Percentiles rank a stretch among this genome's conserved stretches.
Conservation (phyloP, 2,888 invertebrate genomes). For the Zeuzera pyrina region DNA sequence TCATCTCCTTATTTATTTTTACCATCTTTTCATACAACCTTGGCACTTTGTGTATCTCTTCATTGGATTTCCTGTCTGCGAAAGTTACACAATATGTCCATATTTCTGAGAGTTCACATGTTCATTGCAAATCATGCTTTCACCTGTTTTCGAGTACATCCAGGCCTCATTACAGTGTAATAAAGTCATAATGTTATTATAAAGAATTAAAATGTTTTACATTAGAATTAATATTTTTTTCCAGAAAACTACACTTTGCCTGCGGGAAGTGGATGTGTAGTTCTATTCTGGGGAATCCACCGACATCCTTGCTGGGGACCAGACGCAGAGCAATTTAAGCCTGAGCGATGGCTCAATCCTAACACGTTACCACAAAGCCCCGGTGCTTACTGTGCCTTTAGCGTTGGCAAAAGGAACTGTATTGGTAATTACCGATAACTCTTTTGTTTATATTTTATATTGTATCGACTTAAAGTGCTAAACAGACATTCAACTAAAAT, state of each 20-base stretch:
- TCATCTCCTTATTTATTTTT: no score
- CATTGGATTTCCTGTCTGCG: no score
- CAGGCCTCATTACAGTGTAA: not conserved
- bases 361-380: slow-evolving; percentile 4
- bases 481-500: no score
- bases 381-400: slow-evolving; percentile 4
- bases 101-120: no score
- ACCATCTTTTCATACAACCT: no score
- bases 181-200: not conserved
- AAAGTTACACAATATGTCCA: no score
- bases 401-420: slow-evolving; percentile 8
- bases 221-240: not conserved
- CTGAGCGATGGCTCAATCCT: slow-evolving; percentile 9
- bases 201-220: not conserved
- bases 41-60: no score
- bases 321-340: slow-evolving; percentile 4
- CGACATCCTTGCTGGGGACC: slow-evolving; percentile 14
- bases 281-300: slow-evolving; percentile 25
- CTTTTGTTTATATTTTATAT: no score
- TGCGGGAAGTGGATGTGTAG: slow-evolving; percentile 22
- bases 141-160: not conserved
- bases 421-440: slow-evolving; percentile 7
- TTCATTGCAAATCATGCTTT: no score
- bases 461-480: no score
- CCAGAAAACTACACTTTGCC: slow-evolving; percentile 24